Conservation (phyloP, 2,888 invertebrate genomes). For the Xiphydria camelus region DNA sequence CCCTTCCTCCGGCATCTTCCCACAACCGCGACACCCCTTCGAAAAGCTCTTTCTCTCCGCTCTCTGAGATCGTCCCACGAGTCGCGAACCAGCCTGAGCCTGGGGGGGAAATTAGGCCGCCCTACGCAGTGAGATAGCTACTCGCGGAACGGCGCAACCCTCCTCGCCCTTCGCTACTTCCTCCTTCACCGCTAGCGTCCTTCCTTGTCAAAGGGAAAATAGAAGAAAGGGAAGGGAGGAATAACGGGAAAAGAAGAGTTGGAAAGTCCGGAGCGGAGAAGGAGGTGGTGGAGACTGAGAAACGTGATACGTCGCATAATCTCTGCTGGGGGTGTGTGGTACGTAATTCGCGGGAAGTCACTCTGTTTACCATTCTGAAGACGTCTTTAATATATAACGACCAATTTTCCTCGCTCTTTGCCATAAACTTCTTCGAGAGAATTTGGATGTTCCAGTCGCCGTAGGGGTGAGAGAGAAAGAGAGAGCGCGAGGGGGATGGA, state of each 20-base stretch:
- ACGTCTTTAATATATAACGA: conserved; percentile 44
- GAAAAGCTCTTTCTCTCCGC: neutral
- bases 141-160: conserved; percentile 29
- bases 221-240: conserved; percentile 8
- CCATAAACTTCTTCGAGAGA: conserved; percentile 38
- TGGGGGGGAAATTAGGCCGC: conserved; percentile 29
- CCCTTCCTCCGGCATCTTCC: neutral
- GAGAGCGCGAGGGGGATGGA: conserved; percentile 12
- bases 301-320: conserved; percentile 31
- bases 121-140: conserved; percentile 12
- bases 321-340: conserved; percentile 24
- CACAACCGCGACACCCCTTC: too few relatives aligned
- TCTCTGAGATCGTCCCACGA: neutral
- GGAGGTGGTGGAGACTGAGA: conserved; percentile 19
- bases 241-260: conserved; percentile 14
- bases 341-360: conserved; percentile 26
- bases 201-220: too few relatives aligned
- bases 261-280: conserved; percentile 13
- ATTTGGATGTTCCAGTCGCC: conserved; percentile 36
- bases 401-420: conserved; percentile 40
- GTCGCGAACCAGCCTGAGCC: conserved; percentile 1
- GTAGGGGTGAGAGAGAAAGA: neutral
- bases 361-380: conserved; percentile 42
- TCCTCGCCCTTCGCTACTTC: conserved; percentile 38
- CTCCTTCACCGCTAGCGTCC: too few relatives aligned